phyloP scores from a whole-genome alignment of 2,113 vertebrate species.

The Engraulis encrasicolus region DNA sequence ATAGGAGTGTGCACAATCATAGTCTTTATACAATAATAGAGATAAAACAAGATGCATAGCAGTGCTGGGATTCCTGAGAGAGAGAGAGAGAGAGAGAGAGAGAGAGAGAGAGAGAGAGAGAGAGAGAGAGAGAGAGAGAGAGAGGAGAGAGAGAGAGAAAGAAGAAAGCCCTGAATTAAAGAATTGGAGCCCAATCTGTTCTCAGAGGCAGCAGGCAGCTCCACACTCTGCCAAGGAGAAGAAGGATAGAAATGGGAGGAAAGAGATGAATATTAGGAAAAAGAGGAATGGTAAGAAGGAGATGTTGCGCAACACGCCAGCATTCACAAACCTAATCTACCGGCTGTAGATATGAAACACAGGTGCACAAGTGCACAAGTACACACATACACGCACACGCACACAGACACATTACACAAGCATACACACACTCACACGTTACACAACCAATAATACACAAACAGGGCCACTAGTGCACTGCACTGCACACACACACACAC shows the following conservation, averaged over 20 bases:
- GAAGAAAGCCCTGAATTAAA: neutral
- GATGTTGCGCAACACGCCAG: neutral
- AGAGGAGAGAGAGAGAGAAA: neutral
- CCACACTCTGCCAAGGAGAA: neutral
- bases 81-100: neutral
- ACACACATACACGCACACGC: constrained; percentile 24
- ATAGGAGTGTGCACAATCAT: neutral
- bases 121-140: neutral
- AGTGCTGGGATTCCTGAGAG: neutral
- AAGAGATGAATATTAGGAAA: no score
- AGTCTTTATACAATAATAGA: neutral
- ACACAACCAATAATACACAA: no score
- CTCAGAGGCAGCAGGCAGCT: neutral
- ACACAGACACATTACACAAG: neutral
- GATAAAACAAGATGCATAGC: neutral
- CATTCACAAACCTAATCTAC: neutral
- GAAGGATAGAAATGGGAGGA: no score
- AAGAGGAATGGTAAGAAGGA: neutral
- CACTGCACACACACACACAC: no score
- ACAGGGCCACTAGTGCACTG: no score
- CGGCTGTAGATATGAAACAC: neutral
- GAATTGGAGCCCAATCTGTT: neutral
- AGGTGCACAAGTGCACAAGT: neutral
- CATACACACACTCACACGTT: neutral
- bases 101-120: neutral